Conservation (phyloP, 2,113 vertebrate species). For the Coptodon rendalli region DNA sequence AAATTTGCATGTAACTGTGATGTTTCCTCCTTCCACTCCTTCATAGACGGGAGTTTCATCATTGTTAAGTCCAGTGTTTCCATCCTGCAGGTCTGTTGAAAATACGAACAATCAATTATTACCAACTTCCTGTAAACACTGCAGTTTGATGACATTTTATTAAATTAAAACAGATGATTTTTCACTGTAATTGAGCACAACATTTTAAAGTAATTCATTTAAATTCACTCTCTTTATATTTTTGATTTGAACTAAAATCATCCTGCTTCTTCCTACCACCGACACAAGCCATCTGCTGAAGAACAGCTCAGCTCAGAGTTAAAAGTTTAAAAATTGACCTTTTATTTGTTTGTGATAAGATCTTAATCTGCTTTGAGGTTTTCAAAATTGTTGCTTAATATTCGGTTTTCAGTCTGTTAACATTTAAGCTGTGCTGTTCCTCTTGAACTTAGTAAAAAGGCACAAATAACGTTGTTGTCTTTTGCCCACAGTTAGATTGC, state of each 20-base stretch:
- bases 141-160: background rate
- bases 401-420: background rate
- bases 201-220: background rate
- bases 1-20: rapidly evolving
- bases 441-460: background rate
- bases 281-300: rapidly evolving
- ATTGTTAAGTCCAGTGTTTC: background rate
- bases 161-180: background rate
- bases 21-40: background rate
- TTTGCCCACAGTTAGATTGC: background rate
- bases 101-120: rapidly evolving
- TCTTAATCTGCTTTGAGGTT: background rate
- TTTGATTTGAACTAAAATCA: background rate
- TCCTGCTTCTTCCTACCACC: no score
- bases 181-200: rapidly evolving
- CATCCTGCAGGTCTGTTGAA: background rate
- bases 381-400: background rate
- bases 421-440: background rate
- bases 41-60: rapidly evolving
- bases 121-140: rapidly evolving
- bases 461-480: rapidly evolving
- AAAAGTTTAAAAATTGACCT: rapidly evolving
- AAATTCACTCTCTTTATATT: background rate
- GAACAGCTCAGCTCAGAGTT: background rate
- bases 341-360: background rate